Evolutionary conservation across 2,797 vertebrate genomes (phyloP), one percentile per base, ranked within the genome.

Genomic region (Sebastes hubbsi): DNA sequence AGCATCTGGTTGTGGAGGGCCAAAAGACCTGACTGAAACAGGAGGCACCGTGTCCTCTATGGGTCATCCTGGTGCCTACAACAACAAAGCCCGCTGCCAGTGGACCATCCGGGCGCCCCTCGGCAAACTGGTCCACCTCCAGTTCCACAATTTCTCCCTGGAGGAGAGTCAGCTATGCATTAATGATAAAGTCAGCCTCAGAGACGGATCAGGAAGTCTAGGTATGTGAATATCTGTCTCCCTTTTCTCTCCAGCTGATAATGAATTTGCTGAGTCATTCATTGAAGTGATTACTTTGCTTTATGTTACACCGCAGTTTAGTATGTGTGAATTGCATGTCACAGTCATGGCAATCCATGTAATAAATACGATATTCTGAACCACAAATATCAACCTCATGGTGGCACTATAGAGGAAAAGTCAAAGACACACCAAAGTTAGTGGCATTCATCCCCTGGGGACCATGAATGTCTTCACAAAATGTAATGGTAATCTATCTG

Each of bases 1-100:
- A 96, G 95, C 71, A 75, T 96, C 95, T 77, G 95, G 95, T 49
- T 96, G 95, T 59, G 95, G 95, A 4, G 95, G 93, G 36, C 42
- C 90, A 24, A 96, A 89, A 90, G 75, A 95, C 32, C 30, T 95
- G 85, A 84, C 4, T n/a, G 94, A 91, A 22, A 72, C 67, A 34
- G 60, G 32, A 8, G 95, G 96, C 72, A 84, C n/a, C 0, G 22
- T 96, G 74, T 91, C 95, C 60, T 95, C 95, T 18, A 95, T 95
- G 94, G 87, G 90, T 77, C 88, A 89, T 79, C 95, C 95, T 22
- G 76, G 64, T 62, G 87, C 80, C 90, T 96, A 96, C 83, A 89
- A 66, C 75, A 96, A 95, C 84, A 83, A 86, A 58, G 95, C 93
- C 16, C 76, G 3, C 49, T 96, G 96, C 77, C 84, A 91, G 77